Evolutionary conservation across 2,113 vertebrate species (phyloP).

Genomic region (Dromas ardeola): DNA sequence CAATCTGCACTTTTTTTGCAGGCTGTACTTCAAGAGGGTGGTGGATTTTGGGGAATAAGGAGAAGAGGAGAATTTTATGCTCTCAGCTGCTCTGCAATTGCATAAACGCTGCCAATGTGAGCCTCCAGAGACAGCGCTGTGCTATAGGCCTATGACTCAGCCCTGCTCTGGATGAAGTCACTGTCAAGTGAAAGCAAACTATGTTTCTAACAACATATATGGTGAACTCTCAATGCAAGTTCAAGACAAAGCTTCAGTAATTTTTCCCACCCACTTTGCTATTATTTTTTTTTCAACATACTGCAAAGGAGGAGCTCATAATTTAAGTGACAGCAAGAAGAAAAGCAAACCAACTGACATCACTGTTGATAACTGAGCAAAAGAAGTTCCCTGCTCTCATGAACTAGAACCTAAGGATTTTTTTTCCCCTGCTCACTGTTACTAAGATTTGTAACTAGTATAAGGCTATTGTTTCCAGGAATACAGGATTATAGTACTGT

Average conservation of each 20-base stretch:
- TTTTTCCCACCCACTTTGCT: neutral
- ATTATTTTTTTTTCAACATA: neutral
- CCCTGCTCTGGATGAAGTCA: slow-evolving; percentile 64
- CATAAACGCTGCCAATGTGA: neutral
- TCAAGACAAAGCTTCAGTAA: neutral
- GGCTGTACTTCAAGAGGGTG: neutral
- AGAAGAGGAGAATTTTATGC: neutral
- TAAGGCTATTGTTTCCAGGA: neutral
- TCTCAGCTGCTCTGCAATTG: neutral
- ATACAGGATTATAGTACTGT: rapidly evolving
- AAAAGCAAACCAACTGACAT: neutral
- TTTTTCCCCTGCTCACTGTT: neutral
- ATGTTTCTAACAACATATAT: slow-evolving; percentile 25
- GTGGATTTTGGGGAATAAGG: neutral
- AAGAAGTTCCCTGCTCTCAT: neutral
- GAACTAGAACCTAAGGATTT: neutral
- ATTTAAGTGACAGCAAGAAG: neutral
- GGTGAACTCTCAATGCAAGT: neutral
- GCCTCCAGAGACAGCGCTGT: neutral
- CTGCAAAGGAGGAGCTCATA: neutral
- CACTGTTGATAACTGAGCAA: neutral
- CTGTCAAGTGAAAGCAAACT: slow-evolving; percentile 41
- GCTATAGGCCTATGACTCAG: slow-evolving; percentile 56
- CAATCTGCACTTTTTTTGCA: neutral
- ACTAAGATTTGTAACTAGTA: neutral